Conservation (phyloP, 2,113 vertebrate species). For the Symphodus melops region DNA sequence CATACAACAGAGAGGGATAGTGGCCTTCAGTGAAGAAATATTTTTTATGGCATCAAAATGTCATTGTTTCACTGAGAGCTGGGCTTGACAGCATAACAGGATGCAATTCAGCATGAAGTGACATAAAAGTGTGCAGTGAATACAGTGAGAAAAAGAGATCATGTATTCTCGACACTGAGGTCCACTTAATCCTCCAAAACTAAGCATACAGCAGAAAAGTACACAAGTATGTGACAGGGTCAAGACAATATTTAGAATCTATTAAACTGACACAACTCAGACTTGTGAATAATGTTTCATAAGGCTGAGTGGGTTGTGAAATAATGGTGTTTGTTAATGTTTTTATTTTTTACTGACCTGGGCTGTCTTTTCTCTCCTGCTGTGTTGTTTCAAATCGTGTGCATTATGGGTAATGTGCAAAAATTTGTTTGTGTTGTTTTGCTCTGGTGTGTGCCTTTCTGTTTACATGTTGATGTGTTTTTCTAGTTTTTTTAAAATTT, state of each 20-base stretch:
- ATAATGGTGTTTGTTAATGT: too few species aligned
- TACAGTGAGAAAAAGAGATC: neutral
- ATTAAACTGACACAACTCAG: too few species aligned
- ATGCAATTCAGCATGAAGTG: constrained; percentile 25
- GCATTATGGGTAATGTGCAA: too few species aligned
- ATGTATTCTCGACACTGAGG: neutral
- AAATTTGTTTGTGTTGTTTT: too few species aligned
- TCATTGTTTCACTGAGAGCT: constrained; percentile 14
- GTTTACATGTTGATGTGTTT: too few species aligned
- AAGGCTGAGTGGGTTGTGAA: too few species aligned
- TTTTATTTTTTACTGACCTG: too few species aligned
- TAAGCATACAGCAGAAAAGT: neutral
- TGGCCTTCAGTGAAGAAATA: constrained; percentile 11
- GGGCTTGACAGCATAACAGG: constrained; percentile 32
- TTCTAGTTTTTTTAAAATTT: too few species aligned
- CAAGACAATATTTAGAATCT: neutral
- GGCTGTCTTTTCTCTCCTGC: too few species aligned
- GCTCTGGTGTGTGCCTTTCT: too few species aligned
- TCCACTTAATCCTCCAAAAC: neutral
- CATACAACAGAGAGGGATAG: constrained; percentile 14
- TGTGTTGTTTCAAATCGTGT: too few species aligned
- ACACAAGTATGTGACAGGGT: neutral
- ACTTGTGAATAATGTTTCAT: too few species aligned
- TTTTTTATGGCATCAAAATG: constrained; percentile 35
- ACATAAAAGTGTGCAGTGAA: constrained; percentile 8